A percentile compares a stretch with the other conserved stretches of the same genome.
Evolutionary conservation across 2,888 invertebrate genomes (phyloP).

Genomic region (Pyrgus malvae): DNA sequence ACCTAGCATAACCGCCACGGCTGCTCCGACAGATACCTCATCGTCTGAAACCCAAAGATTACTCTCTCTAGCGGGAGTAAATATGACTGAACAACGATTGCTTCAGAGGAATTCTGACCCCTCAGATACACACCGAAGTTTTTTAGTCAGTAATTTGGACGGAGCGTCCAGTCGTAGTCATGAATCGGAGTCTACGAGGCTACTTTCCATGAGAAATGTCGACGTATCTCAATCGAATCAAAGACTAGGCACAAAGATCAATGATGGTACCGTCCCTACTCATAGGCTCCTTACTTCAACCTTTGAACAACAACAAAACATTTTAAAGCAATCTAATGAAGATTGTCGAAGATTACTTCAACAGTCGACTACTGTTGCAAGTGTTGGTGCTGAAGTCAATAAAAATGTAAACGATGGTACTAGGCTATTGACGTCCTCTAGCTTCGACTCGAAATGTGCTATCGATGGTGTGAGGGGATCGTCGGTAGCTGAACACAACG

Average conservation of each 20-base stretch:
- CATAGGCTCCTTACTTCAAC: slow-evolving; percentile 76
- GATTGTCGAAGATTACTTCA: slow-evolving; percentile 85
- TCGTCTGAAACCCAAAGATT: slow-evolving; percentile 75
- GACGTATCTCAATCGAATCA: slow-evolving; percentile 74
- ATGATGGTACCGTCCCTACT: slow-evolving; percentile 57
- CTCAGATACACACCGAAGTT: slow-evolving; percentile 75
- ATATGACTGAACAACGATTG: slow-evolving; percentile 79
- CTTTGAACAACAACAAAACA: slow-evolving; percentile 82
- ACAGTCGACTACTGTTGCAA: slow-evolving; percentile 78
- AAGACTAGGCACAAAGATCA: slow-evolving; percentile 65
- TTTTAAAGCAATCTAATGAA: slow-evolving; percentile 85
- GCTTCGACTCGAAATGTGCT: slow-evolving; percentile 84
- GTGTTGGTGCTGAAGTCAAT: slow-evolving; percentile 65
- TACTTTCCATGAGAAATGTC: slow-evolving; percentile 73
- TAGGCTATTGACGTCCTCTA: slow-evolving; percentile 80
- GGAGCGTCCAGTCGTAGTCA: slow-evolving; percentile 53
- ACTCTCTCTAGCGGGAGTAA: slow-evolving; percentile 74
- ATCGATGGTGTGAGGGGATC: slow-evolving; percentile 71
- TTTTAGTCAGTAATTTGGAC: slow-evolving; percentile 71
- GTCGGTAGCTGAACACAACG: slow-evolving; percentile 64
- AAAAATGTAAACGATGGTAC: slow-evolving; percentile 65
- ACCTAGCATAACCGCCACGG: slow-evolving; percentile 56
- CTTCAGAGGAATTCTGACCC: slow-evolving; percentile 78
- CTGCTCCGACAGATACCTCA: slow-evolving; percentile 61
- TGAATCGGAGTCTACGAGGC: slow-evolving; percentile 67